Evolutionary conservation across 2,797 vertebrate species (phyloP), one percentile per base, ranked within the genome.

Genomic region (Triplophysa yarkandensis): DNA sequence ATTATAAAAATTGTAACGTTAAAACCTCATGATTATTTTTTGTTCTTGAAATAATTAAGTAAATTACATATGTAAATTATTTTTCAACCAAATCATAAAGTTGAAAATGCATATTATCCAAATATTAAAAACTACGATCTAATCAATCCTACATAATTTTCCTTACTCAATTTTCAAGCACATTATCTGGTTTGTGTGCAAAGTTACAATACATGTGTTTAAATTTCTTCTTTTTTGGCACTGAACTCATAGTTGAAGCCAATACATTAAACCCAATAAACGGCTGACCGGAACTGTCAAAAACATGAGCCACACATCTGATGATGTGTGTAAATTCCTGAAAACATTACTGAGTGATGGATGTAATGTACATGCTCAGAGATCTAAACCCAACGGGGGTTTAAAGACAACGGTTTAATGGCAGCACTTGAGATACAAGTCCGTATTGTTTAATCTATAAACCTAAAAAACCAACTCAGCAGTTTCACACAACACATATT

Each of bases 301-400:
- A 27, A 17, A 48, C 44, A 54, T 13, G 9, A 72, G 39, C 63
- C 41, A 57, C 41, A 62, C 43, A 61, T 62, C 62, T 78, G 76
- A 80, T 65, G 55, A 62, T 71, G 46, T 55, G 70, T 71, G 61
- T 80, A 75, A 77, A 80, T 73, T 68, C 63, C 32, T 34, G 32
- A 46, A 21, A 39, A 68, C 64, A 43, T 78, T 82, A 76, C 63
- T 55, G 74, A 28, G 41, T 25, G 19, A 63, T 21, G 14, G 25
- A 68, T 7, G 46, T 70, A 36, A 55, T 46, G 32, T 63, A 76
- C 75, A 58, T 54, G 25, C 50, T 60, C 23, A 25, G 30, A 71
- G 71, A 17, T 28, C 13, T 21, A 8, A 41, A n/a, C 13, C 30
- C 63, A 54, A 30, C 21, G 23, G 61, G 16, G 2, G 32, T 63